A percentile compares a stretch with the other conserved stretches of the same genome.
Conservation (phyloP, 2,888 invertebrate species). For the Polydrusus tereticollis region DNA sequence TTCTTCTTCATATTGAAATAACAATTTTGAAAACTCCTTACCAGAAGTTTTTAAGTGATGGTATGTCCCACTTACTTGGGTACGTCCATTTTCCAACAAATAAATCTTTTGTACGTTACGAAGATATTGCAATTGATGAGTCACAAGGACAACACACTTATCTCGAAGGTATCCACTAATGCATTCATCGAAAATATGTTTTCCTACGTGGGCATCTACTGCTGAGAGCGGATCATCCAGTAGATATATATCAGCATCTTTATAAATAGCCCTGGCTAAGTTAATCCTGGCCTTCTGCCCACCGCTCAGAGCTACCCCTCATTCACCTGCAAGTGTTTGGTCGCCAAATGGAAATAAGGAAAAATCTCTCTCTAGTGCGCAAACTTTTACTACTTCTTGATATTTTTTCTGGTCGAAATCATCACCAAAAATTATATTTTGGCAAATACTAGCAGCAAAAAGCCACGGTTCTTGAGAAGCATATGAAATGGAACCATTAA, state of each 20-base stretch:
- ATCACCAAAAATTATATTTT: constrained; percentile 91
- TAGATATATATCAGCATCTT: constrained; percentile 85
- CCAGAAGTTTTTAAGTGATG: constrained; percentile 42
- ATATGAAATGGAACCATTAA: constrained; percentile 79
- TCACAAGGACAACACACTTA: constrained; percentile 80
- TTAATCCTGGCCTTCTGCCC: constrained; percentile 90
- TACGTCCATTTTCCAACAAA: constrained; percentile 70
- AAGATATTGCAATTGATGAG: constrained; percentile 78
- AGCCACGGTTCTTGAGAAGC: constrained; percentile 89
- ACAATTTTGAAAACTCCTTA: constrained; percentile 46
- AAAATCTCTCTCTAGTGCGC: constrained; percentile 80
- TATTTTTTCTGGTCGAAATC: constrained; percentile 76
- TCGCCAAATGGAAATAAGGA: constrained; percentile 81
- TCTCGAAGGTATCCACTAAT: constrained; percentile 74
- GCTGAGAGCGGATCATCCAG: constrained; percentile 91
- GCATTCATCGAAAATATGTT: constrained; percentile 87
- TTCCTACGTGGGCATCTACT: constrained; percentile 88
- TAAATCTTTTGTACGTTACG: constrained; percentile 70
- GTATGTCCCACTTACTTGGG: constrained; percentile 56
- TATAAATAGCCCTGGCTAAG: constrained; percentile 85
- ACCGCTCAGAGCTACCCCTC: constrained; percentile 79
- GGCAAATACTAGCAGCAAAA: constrained; percentile 84
- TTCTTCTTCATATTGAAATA: constrained; percentile 37
- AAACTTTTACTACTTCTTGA: constrained; percentile 76
- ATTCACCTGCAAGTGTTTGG: constrained; percentile 81